Evolutionary conservation across 2,888 invertebrate species (phyloP), one percentile per base, ranked within the genome.

Genomic region (Parnassius mnemosyne): DNA sequence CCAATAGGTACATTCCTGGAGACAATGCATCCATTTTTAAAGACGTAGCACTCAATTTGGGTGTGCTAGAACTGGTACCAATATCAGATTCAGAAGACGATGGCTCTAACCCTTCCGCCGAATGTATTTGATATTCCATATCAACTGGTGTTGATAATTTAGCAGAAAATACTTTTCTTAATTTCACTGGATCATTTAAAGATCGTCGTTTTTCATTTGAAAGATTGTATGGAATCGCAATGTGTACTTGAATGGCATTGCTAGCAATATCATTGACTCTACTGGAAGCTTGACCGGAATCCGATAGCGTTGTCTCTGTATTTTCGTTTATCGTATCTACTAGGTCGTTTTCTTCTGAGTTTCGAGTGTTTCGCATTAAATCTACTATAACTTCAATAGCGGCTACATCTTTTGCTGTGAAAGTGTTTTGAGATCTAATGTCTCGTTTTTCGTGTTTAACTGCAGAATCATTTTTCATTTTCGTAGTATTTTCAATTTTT

Each of bases 351-450:
- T 76, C 74, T 43, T 75, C 76, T 44, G 66, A 68, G n/a, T 67
- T 68, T 0, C 68, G 61, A 3, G 72, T 70, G 51, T 79, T 80
- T 65, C 78, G 81, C 64, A 82, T 70, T 11, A 87, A 71, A 69
- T 87, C 85, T 25, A 87, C 79, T 2, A 87, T 76, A 0, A 87
- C 78, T 76, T 87, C 85, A 53, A 87, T 61, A 2, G 82, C 84
- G 2, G 83, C 83, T 1, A 86, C 87, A 53, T 85, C 75, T 71
- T 79, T 84, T 1, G 84, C 87, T n/a, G 81, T 85, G 53, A 69
- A 83, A 10, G 70, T 72, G 43, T 73, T 66, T 41, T 65, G 54
- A 1, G 59, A 47, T 20, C 57, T 66, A 7, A 70, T 59, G 49
- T 77, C 77, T 16, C 80, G 74, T 69, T 74, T 74, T 11, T 66